Base-by-base conservation (phyloP, 2,888 invertebrate species). In the Lamellibrachia satsuma region DNA sequence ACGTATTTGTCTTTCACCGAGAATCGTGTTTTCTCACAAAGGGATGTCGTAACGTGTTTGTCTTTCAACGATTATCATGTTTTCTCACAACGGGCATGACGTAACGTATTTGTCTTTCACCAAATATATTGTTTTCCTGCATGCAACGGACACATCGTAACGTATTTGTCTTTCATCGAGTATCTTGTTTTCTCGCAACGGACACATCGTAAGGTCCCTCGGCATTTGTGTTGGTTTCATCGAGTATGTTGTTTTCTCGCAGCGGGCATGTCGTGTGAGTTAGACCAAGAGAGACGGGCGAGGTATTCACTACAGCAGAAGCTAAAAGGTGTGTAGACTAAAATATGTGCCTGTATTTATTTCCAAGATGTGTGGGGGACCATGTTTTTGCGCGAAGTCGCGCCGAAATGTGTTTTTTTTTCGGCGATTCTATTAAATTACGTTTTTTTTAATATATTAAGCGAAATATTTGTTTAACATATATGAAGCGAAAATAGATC, bases 261-360 rank as follows among this genome's bases (percentile, higher is more conserved):
- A 96, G 96, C 96, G 93, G 95, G 95, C 6, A 93, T 96, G 90
- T 95, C 95, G 57, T 95, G 94, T 93, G 96, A 96, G 93, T 93
- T 96, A 39, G 96, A 96, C 91, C 96, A 95, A 93, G 96, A 96
- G 92, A 93, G 96, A 93, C 96, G 95, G 93, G 95, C 95, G 1
- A 94, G 96, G 91, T 95, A 95, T 92, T 94, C 96, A 0, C 94
- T 96, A 90, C 96, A 96, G 91, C 96, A 96, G 91, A 96, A 96
- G 94, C 94, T 96, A 11, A 96, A 96, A 95, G 96, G 96, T 96
- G 94, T 93, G 92, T 92, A 39, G 51, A 91, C 52, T 52, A 52
- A 52, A 7, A 27, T 52, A 15, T 2, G 22, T 3, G 22, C 15
- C 15, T 75, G 15, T 22, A 6, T 75, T 60, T 75, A 75, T 75